Percentiles rank a stretch among this genome's conserved stretches.
Conservation (phyloP, 2,797 vertebrate genomes). For the Heterohyrax brucei region DNA sequence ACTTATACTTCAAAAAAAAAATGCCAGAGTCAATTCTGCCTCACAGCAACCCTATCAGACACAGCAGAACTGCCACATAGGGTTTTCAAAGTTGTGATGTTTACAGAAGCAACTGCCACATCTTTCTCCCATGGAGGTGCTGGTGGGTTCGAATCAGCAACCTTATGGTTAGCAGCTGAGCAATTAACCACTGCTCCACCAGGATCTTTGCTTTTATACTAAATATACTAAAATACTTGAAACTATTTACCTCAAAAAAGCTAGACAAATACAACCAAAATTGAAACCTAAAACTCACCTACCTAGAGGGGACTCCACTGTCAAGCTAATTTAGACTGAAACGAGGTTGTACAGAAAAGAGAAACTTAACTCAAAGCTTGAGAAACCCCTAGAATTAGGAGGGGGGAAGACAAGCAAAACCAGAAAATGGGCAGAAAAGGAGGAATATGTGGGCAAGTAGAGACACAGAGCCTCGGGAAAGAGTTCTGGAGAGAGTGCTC, state of each 20-base stretch:
- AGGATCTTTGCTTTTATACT: too few relatives aligned
- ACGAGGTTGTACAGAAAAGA: not conserved
- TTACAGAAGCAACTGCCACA: too few relatives aligned
- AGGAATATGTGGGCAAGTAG: not conserved
- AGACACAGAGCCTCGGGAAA: not conserved
- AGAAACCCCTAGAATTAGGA: not conserved
- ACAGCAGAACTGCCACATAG: too few relatives aligned
- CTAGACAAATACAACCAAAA: not conserved
- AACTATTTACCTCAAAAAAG: not conserved
- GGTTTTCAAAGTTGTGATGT: too few relatives aligned
- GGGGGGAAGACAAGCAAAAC: not conserved
- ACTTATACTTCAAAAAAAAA: too few relatives aligned
- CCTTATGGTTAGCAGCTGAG: too few relatives aligned
- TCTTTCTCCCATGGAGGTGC: too few relatives aligned
- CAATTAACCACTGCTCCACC: too few relatives aligned
- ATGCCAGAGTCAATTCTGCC: too few relatives aligned
- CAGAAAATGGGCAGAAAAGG: not conserved
- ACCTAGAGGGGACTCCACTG: not conserved
- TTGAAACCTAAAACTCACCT: slow-evolving; percentile 7
- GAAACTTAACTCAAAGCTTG: not conserved
- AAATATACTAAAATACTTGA: not conserved
- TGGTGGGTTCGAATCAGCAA: too few relatives aligned
- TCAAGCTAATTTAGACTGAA: not conserved
- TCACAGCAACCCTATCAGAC: too few relatives aligned
- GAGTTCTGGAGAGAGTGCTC: not conserved